Evolutionary conservation across 2,888 invertebrate species (phyloP), one percentile per base, ranked within the genome.

Genomic region (Drosophila niveifrons): DNA sequence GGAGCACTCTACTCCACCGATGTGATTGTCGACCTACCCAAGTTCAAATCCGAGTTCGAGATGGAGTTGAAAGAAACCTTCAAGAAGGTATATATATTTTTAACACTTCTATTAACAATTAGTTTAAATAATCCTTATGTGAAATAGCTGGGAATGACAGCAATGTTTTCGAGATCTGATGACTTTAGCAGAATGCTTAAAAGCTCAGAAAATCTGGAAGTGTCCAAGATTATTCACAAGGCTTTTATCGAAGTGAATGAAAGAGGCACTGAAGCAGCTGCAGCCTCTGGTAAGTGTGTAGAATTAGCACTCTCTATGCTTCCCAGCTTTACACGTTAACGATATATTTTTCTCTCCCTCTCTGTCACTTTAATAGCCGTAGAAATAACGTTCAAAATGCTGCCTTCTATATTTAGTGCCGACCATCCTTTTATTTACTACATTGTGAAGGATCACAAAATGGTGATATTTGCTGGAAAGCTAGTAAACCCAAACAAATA

Each of bases 261-360:
- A 90, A 95, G 96, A 90, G 97, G 98, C 0, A 96, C 96, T 1
- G 97, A 97, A 91, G 97, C 97, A 0, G 96, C 97, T n/a, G 97
- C 97, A 0, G 96, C 96, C 44, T 96, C 97, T 29, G 83, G 89
- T 90, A 72, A 80, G 78, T 59, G 9, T n/a, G n/a, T n/a, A n/a
- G n/a, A n/a, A n/a, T n/a, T n/a, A n/a, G n/a, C n/a, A n/a, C n/a
- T n/a, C n/a, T n/a, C n/a, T n/a, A n/a, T n/a, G n/a, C n/a, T n/a
- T n/a, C n/a, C n/a, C n/a, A n/a, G n/a, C n/a, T n/a, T n/a, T n/a
- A n/a, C n/a, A n/a, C n/a, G n/a, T n/a, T n/a, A n/a, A n/a, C n/a
- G n/a, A n/a, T n/a, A 23, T 9, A 7, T 6, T 23, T 6, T 18
- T 23, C 18, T 18, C 18, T 18, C 18, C 3, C 18, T 18, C 43